Evolutionary conservation across 2,113 vertebrate genomes (phyloP).

Genomic region (Epinephelus lanceolatus): DNA sequence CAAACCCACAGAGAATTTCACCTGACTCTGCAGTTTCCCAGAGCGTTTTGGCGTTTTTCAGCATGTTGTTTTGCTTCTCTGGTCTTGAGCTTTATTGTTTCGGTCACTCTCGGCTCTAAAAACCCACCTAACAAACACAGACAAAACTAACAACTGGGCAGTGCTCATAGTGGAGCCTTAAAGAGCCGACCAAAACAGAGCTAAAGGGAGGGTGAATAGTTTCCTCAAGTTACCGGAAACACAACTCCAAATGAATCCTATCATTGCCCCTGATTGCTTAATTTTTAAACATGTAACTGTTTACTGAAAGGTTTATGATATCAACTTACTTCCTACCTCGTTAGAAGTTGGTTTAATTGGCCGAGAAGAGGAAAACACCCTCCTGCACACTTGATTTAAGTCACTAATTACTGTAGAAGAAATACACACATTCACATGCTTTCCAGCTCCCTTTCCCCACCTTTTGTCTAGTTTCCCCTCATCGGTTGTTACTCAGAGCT

Average conservation of each 20-base stretch:
- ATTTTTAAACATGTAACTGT: neutral
- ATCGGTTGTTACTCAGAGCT: neutral
- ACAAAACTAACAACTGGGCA: too few species aligned
- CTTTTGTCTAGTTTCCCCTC: slow-evolving; percentile 13
- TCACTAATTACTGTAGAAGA: neutral
- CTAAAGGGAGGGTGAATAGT: too few species aligned
- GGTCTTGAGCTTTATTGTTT: too few species aligned
- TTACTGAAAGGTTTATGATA: neutral
- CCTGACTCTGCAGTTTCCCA: too few species aligned
- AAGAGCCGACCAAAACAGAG: neutral
- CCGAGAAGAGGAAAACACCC: neutral
- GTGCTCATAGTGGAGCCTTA: too few species aligned
- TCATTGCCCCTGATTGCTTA: neutral
- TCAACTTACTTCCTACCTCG: neutral
- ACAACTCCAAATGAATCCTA: neutral
- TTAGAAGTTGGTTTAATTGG: neutral
- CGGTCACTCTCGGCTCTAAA: too few species aligned
- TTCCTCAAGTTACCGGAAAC: neutral
- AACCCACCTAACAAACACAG: too few species aligned
- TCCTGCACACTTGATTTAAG: neutral
- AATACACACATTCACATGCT: neutral
- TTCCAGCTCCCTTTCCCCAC: neutral
- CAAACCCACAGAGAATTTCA: neutral
- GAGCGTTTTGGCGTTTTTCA: too few species aligned
- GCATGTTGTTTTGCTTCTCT: too few species aligned